A percentile compares a stretch with the other conserved stretches of the same genome.
Conservation (phyloP, 2,113 vertebrate species). For the Protomyctophum bolini region DNA sequence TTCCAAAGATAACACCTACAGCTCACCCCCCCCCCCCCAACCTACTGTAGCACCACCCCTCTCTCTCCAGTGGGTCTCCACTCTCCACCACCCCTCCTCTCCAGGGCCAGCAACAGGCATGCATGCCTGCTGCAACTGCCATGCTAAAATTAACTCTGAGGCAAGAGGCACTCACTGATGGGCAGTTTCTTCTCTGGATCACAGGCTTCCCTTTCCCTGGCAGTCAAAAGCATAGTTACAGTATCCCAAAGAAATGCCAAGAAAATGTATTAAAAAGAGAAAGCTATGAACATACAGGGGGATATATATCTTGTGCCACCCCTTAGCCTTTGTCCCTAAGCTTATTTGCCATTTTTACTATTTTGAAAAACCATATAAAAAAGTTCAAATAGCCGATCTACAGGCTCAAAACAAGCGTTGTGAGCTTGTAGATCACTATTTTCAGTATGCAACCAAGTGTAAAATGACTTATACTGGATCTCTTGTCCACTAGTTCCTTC, state of each 20-base stretch:
- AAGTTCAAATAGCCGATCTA: too few species aligned
- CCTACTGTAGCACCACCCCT: conserved; percentile 16
- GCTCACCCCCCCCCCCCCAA: conserved; percentile 12
- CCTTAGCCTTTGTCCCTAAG: too few species aligned
- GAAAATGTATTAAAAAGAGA: background rate
- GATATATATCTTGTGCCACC: too few species aligned
- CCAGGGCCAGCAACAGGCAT: conserved; percentile 24
- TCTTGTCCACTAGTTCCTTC: too few species aligned
- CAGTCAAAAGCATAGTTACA: background rate
- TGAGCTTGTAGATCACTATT: too few species aligned
- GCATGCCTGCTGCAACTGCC: conserved; percentile 1
- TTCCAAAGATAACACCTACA: conserved; percentile 75
- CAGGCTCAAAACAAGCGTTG: too few species aligned
- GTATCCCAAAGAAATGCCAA: background rate
- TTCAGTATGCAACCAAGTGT: too few species aligned
- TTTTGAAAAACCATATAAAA: too few species aligned
- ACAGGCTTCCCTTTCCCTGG: background rate
- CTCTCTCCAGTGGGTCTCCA: conserved; percentile 1
- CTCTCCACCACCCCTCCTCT: conserved; percentile 23
- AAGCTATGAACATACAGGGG: background rate
- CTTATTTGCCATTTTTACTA: too few species aligned
- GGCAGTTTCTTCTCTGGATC: conserved; percentile 3
- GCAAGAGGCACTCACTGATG: conserved; percentile 33
- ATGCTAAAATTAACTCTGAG: conserved; percentile 65
- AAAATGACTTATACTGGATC: too few species aligned